These are phyloP conservation scores for Chelonus formosanus DNA, from an alignment of 2,888 invertebrate genomes.

Conservation along the genomic window DNA sequence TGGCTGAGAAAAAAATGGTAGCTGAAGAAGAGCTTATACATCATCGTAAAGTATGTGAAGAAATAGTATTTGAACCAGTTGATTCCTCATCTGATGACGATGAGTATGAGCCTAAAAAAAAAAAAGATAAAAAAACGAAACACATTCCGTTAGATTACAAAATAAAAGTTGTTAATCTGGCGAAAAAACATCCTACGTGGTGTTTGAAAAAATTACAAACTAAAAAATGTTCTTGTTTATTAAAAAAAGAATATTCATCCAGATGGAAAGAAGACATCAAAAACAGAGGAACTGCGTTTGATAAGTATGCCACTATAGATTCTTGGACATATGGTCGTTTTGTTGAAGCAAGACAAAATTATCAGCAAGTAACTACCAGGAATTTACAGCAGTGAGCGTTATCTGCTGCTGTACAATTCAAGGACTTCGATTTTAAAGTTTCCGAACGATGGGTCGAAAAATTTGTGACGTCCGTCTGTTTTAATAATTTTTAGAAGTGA, in stretches of 20 bases:
- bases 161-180: constrained; percentile 31
- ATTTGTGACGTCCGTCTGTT: too few relatives aligned
- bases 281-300: constrained; percentile 38
- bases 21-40: constrained; percentile 34
- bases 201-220: constrained; percentile 35
- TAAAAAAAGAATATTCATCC: constrained; percentile 34
- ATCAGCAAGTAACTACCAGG: constrained; percentile 39
- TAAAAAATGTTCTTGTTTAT: constrained; percentile 31
- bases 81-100: constrained; percentile 17
- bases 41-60: constrained; percentile 25
- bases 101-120: constrained; percentile 35
- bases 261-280: constrained; percentile 37
- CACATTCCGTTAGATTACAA: constrained; percentile 32
- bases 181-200: constrained; percentile 37
- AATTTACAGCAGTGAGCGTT: constrained; percentile 43
- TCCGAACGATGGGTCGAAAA: constrained; percentile 35
- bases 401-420: constrained; percentile 39
- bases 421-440: constrained; percentile 37
- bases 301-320: constrained; percentile 39
- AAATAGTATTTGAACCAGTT: constrained; percentile 26
- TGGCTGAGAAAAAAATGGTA: constrained; percentile 32
- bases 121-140: constrained; percentile 21
- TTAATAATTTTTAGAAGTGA: too few relatives aligned
- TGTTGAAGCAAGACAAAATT: constrained; percentile 37
- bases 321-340: constrained; percentile 41